These are phyloP conservation scores for Corythoichthys haematopterus DNA, from an alignment of 2,113 vertebrate species.

Conservation along the genomic window DNA sequence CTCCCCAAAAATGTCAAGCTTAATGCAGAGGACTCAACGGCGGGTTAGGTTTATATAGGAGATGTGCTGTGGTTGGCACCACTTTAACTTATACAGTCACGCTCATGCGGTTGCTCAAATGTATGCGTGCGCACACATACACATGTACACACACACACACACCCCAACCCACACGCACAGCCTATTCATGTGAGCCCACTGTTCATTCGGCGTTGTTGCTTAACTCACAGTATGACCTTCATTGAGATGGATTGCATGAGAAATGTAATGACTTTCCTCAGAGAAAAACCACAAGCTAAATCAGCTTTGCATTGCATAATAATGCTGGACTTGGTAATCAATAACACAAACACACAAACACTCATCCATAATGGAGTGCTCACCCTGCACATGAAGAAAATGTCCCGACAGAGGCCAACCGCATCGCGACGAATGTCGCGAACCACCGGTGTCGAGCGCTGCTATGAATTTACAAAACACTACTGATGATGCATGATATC, in stretches of 20 bases:
- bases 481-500: slow-evolving; percentile 56
- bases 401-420: slow-evolving; percentile 61
- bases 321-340: slow-evolving; percentile 65
- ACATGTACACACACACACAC: slow-evolving; percentile 18
- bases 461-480: slow-evolving; percentile 58
- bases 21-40: slow-evolving; percentile 22
- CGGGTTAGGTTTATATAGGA: slow-evolving; percentile 21
- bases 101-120: slow-evolving; percentile 9
- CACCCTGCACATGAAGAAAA: slow-evolving; percentile 64
- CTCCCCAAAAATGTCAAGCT: slow-evolving; percentile 4
- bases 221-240: slow-evolving; percentile 67
- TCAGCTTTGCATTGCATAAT: slow-evolving; percentile 72
- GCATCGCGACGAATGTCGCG: slow-evolving; percentile 57
- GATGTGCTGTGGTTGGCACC: slow-evolving; percentile 24
- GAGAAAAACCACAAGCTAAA: slow-evolving; percentile 71
- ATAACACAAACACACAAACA: slow-evolving; percentile 67
- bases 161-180: slow-evolving; percentile 13
- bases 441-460: slow-evolving; percentile 54
- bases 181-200: slow-evolving; percentile 45
- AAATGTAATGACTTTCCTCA: slow-evolving; percentile 69
- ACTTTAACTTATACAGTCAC: slow-evolving; percentile 39
- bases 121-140: slow-evolving; percentile 17
- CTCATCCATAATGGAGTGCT: slow-evolving; percentile 63
- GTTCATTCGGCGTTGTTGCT: slow-evolving; percentile 47
- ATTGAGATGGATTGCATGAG: slow-evolving; percentile 69